These are phyloP conservation scores for Macrocentrus cingulum DNA, from an alignment of 1,140 invertebrate genomes.

Conservation along the genomic window DNA sequence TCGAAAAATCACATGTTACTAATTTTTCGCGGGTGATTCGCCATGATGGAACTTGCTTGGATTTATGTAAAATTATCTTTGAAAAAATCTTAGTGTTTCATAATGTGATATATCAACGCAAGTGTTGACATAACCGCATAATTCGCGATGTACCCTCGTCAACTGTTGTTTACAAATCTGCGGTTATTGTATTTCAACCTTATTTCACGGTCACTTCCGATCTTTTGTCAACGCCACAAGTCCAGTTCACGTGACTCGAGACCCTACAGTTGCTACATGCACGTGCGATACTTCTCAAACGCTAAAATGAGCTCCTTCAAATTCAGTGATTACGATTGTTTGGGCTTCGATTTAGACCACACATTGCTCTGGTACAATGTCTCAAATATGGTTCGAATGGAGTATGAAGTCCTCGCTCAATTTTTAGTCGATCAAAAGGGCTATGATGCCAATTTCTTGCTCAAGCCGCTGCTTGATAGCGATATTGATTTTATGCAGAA, in stretches of 20 bases:
- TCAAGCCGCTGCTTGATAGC: slow-evolving; percentile 58
- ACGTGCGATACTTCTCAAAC: not conserved
- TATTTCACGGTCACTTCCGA: too few species aligned
- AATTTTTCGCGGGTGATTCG: not conserved
- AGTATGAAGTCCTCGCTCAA: slow-evolving; percentile 66
- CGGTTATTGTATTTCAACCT: too few species aligned
- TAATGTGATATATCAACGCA: too few species aligned
- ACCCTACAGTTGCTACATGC: too few species aligned
- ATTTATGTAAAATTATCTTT: too few species aligned
- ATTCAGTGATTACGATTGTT: slow-evolving; percentile 72
- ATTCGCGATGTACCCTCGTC: too few species aligned
- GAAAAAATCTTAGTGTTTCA: too few species aligned
- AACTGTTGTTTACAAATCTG: too few species aligned
- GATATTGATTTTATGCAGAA: slow-evolving; percentile 71
- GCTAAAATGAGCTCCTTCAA: slow-evolving; percentile 51
- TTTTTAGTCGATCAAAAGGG: slow-evolving; percentile 67
- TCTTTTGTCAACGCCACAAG: too few species aligned
- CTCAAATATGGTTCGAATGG: slow-evolving; percentile 63
- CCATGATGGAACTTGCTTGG: too few species aligned
- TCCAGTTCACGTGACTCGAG: too few species aligned
- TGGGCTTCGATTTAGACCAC: slow-evolving; percentile 82
- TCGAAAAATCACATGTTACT: not conserved
- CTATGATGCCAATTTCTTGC: slow-evolving; percentile 62
- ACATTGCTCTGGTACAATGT: slow-evolving; percentile 73
- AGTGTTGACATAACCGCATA: too few species aligned